phyloP scores from a whole-genome alignment of 53 echinoderm and acorn worm genomes.

The Holothuria leucospilota region DNA sequence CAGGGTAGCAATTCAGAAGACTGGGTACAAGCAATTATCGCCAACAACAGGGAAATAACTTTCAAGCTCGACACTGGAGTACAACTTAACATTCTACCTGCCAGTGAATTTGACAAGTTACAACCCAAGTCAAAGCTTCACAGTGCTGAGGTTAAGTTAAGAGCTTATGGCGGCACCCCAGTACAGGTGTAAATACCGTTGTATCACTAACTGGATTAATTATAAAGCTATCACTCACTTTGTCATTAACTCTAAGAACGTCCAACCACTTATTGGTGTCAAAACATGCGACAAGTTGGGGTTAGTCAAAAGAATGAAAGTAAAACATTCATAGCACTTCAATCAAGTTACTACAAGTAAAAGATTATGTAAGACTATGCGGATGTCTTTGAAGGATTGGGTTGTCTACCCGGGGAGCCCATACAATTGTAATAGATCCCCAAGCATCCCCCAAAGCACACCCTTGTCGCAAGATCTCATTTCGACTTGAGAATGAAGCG shows the following conservation, averaged over 20 bases:
- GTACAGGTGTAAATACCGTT: too few species aligned
- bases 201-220: not conserved
- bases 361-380: not conserved
- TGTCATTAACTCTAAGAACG: not conserved
- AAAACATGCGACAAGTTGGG: slow-evolving; percentile 20
- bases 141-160: too few species aligned
- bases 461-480: slow-evolving; percentile 45
- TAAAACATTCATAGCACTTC: not conserved
- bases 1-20: too few species aligned
- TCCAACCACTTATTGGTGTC: slow-evolving; percentile 38
- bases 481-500: not conserved
- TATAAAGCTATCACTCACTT: not conserved
- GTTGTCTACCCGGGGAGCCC: slow-evolving; percentile 42
- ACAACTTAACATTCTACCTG: too few species aligned
- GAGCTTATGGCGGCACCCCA: too few species aligned
- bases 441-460: not conserved
- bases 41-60: too few species aligned
- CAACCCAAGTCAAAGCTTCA: too few species aligned
- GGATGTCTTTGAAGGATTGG: slow-evolving; percentile 50
- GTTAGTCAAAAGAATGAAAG: not conserved
- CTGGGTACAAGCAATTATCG: too few species aligned
- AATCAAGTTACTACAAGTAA: not conserved
- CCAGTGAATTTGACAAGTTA: too few species aligned
- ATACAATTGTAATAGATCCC: slow-evolving; percentile 21
- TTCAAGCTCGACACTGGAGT: too few species aligned